Evolutionary conservation across 1,140 invertebrate genomes (phyloP).

Genomic region (Capitella teleta): DNA sequence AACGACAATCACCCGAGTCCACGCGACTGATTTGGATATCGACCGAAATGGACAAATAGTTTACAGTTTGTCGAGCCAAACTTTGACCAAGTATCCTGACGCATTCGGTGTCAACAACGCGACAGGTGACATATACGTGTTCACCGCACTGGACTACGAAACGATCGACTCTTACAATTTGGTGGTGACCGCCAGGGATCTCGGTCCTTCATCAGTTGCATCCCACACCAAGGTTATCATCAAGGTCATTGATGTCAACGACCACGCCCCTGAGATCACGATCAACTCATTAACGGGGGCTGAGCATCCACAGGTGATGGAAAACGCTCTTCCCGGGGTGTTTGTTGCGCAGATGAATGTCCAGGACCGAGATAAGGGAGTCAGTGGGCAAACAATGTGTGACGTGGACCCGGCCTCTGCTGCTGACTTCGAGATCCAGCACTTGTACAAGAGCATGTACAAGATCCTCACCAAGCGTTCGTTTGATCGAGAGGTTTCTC

Average conservation of each 20-base stretch:
- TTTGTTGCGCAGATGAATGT: conserved; percentile 13
- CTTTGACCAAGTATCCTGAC: neutral
- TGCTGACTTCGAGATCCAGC: conserved; percentile 4
- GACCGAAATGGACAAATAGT: conserved; percentile 12
- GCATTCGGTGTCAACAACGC: conserved; percentile 6
- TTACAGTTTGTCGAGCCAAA: conserved; percentile 8
- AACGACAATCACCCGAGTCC: neutral
- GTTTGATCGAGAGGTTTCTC: conserved; percentile 70
- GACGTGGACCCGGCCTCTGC: neutral
- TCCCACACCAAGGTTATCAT: conserved; percentile 7
- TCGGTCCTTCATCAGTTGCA: conserved; percentile 3
- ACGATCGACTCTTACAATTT: conserved; percentile 5
- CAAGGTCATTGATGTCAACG: conserved; percentile 41
- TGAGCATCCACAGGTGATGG: conserved; percentile 1
- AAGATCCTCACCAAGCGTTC: conserved; percentile 18
- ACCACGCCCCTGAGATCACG: conserved; percentile 25
- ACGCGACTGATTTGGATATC: conserved; percentile 9
- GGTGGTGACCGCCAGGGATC: conserved; percentile 9
- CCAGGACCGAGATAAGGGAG: conserved; percentile 6
- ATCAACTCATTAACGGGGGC: conserved; percentile 9
- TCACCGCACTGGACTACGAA: conserved; percentile 8
- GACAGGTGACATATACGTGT: conserved; percentile 11
- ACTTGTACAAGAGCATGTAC: conserved; percentile 4
- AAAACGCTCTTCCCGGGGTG: neutral
- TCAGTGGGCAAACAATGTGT: neutral